phyloP scores from a whole-genome alignment of 2,797 vertebrate genomes.

The Phylloscopus collybita region DNA sequence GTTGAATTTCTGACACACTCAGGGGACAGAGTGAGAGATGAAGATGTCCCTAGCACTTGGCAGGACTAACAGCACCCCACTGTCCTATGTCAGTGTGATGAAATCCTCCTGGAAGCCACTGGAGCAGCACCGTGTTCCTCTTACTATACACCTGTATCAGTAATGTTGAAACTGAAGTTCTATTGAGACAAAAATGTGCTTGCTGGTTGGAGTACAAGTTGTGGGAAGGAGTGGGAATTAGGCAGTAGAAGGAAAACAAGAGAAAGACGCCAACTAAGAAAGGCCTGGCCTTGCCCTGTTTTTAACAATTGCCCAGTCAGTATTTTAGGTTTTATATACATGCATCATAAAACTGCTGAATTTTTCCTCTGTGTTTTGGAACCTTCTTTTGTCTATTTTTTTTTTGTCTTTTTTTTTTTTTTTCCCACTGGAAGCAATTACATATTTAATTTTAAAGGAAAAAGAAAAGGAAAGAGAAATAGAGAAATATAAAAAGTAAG shows the following conservation, averaged over 20 bases:
- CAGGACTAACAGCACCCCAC: background rate
- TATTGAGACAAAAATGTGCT: background rate
- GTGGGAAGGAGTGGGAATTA: background rate
- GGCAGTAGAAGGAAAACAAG: background rate
- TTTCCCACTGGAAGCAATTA: background rate
- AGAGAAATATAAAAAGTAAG: background rate
- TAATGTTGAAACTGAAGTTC: background rate
- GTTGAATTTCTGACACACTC: rapidly evolving
- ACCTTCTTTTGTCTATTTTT: background rate
- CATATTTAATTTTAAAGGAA: background rate
- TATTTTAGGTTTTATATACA: background rate
- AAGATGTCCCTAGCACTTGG: rapidly evolving
- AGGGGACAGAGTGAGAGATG: background rate
- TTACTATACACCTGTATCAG: background rate
- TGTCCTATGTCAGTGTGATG: rapidly evolving
- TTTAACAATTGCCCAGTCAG: background rate
- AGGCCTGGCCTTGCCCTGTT: background rate
- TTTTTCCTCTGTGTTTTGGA: background rate
- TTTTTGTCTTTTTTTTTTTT: background rate
- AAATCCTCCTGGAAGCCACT: background rate
- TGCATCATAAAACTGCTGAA: background rate
- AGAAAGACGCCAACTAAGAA: background rate
- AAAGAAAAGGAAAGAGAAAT: background rate
- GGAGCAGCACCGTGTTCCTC: background rate
- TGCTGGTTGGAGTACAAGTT: background rate